Base-by-base conservation (phyloP, 2,888 invertebrate genomes). In the Oscheius sp. region DNA sequence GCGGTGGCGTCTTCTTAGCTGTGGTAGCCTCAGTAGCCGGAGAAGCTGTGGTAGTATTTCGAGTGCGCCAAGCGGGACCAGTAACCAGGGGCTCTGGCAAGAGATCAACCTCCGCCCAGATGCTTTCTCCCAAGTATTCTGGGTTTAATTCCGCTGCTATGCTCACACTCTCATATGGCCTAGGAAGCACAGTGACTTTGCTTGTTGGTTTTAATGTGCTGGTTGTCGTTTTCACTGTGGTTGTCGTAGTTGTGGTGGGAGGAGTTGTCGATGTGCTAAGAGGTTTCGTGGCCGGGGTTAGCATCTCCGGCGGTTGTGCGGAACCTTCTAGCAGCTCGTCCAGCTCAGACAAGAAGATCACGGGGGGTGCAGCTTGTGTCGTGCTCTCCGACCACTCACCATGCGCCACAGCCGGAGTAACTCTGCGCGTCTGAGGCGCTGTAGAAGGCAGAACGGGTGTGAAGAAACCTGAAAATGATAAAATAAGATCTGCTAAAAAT, bases 401-500 rank as follows among this genome's bases (percentile, higher is more conserved):
- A 43, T 52, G 72, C 53, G 46, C 64, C 27, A 25, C 58, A 18
- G 70, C 45, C n/a, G 58, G 58, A 9, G 74, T 71, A 23, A 72
- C 74, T 25, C 73, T 25, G 7, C 75, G 45, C 61, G 72, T 52
- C 13, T 49, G 41, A 3, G 76, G 55, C 45, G 58, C 70, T 3
- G 75, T 43, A 9, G 78, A 76, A 2, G 80, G 84, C 25, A 87
- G 76, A 16, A 87, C 80, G 23, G 87, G 87, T n/a, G 87, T 85
- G 84, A 87, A 87, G 81, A 87, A 87, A 63, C 86, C 86, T 86
- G 78, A 74, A 84, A 79, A 45, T 55, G 3, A 23, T 3, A 21
- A 13, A 21, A 6, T 55, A 18, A 52, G 45, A 21, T 55, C 21
- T 55, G 5, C 5, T 55, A 6, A 55, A 55, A 16, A 7, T 7